These are phyloP conservation scores for Austrofundulus limnaeus DNA, from an alignment of 2,113 vertebrate genomes.

Conservation along the genomic window DNA sequence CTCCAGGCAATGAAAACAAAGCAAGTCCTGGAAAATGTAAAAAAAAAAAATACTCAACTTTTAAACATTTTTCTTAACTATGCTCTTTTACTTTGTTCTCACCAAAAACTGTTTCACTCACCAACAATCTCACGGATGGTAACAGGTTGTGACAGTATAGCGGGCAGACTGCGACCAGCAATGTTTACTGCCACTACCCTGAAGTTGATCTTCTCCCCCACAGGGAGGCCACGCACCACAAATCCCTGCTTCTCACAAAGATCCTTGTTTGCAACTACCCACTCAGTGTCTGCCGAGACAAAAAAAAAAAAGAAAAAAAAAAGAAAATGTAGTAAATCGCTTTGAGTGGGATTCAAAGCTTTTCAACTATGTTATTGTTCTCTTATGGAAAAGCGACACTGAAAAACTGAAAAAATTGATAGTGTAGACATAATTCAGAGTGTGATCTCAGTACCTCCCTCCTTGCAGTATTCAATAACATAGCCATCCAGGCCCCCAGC, in stretches of 20 bases:
- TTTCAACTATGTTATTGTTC: not conserved
- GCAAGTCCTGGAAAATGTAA: too few species aligned
- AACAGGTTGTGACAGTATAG: conserved; percentile 80
- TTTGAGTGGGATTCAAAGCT: conserved; percentile 3
- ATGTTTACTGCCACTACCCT: conserved; percentile 86
- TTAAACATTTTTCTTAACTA: too few species aligned
- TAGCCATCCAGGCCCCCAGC: conserved; percentile 90
- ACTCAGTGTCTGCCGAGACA: conserved; percentile 81
- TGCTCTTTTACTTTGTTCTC: not conserved
- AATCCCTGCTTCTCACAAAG: conserved; percentile 82
- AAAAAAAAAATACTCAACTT: too few species aligned
- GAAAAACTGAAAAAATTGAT: not conserved
- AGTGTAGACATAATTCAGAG: not conserved
- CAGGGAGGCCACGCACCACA: conserved; percentile 83
- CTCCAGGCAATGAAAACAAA: too few species aligned
- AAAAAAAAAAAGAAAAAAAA: conserved; percentile 8
- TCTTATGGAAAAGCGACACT: not conserved
- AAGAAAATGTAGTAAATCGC: conserved; percentile 18
- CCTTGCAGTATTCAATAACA: conserved; percentile 87
- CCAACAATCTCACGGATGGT: conserved; percentile 88
- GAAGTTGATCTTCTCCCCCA: conserved; percentile 86
- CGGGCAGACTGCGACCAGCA: conserved; percentile 83
- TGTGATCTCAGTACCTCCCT: conserved; percentile 78
- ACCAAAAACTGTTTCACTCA: conserved; percentile 63
- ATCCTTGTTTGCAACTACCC: conserved; percentile 82